Conservation (phyloP, 2,888 invertebrate genomes). For the Parelbella ahira region DNA sequence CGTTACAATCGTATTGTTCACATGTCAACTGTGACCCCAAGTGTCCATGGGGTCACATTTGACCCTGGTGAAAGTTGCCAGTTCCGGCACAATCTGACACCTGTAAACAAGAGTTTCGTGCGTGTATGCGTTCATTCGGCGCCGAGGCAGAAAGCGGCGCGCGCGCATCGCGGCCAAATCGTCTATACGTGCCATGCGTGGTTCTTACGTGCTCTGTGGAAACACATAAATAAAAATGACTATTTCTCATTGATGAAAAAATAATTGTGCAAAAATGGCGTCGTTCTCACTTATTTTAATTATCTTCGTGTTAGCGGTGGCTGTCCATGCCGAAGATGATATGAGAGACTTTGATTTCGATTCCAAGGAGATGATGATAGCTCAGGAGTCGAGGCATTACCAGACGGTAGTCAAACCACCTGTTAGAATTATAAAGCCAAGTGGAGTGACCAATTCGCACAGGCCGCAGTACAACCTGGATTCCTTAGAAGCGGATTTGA, state of each 20-base stretch:
- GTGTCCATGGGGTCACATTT: constrained; percentile 13
- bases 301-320: constrained; percentile 36
- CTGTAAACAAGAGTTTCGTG: constrained; percentile 56
- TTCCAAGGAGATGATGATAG: constrained; percentile 67
- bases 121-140: constrained; percentile 60
- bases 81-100: constrained; percentile 74
- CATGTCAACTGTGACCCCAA: constrained; percentile 41
- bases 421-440: constrained; percentile 51
- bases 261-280: constrained; percentile 27
- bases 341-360: constrained; percentile 58
- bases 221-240: constrained; percentile 27
- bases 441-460: constrained; percentile 67
- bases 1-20: constrained; percentile 30
- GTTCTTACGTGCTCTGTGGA: constrained; percentile 22
- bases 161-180: constrained; percentile 45
- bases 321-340: constrained; percentile 45
- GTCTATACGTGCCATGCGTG: constrained; percentile 39
- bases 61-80: constrained; percentile 60
- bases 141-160: constrained; percentile 50
- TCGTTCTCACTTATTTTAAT: constrained; percentile 30
- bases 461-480: constrained; percentile 70
- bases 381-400: constrained; percentile 66
- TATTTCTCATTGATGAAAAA: constrained; percentile 23
- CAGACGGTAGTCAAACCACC: constrained; percentile 61
- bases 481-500: constrained; percentile 49